A percentile compares a stretch with the other conserved stretches of the same genome.
Evolutionary conservation across 35 echinoderm and acorn worm genomes (phyloP).

Genomic region (Ophiothrix spiculata): DNA sequence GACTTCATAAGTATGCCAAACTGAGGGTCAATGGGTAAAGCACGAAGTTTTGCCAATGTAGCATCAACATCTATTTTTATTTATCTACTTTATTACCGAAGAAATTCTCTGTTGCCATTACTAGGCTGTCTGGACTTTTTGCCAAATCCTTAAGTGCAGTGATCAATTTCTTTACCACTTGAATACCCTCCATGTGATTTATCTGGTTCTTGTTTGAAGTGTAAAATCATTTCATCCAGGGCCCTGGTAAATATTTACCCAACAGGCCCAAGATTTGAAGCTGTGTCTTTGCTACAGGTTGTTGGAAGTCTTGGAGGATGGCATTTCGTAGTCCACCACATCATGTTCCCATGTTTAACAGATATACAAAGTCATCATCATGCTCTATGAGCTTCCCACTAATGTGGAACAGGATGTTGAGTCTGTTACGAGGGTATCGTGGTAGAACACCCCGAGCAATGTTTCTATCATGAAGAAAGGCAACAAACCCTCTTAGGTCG

Average conservation of each 20-base stretch:
- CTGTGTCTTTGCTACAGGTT: neutral
- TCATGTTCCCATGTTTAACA: neutral
- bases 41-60: neutral
- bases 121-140: neutral
- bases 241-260: constrained; percentile 34
- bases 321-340: constrained; percentile 18
- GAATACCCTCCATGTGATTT: constrained; percentile 36
- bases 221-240: constrained; percentile 30
- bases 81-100: neutral
- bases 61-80: neutral
- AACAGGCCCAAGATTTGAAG: constrained; percentile 16
- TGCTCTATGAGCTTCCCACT: constrained; percentile 21
- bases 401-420: constrained; percentile 39
- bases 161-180: neutral
- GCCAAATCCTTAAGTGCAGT: neutral
- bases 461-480: constrained; percentile 21
- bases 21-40: neutral
- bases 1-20: neutral
- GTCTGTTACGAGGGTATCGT: constrained; percentile 32
- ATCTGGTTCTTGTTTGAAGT: neutral
- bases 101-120: neutral
- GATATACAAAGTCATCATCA: neutral
- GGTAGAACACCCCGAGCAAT: constrained; percentile 28
- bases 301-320: neutral
- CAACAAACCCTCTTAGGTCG: constrained; percentile 34